These are phyloP conservation scores for Boleophthalmus pectinirostris DNA, from an alignment of 2,113 vertebrate species.

Conservation along the genomic window DNA sequence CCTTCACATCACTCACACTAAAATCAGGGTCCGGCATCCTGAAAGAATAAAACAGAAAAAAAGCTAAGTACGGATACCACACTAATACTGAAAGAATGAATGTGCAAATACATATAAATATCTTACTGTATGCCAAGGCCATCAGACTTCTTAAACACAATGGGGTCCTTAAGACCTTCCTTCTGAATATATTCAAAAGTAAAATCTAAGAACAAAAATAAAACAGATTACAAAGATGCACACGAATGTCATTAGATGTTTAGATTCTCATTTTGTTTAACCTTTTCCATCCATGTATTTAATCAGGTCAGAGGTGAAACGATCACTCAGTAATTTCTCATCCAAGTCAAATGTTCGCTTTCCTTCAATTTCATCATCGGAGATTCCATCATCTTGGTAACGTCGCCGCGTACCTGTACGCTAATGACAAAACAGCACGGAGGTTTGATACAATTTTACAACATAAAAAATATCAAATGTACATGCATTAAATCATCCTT, in stretches of 20 bases:
- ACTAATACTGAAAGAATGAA: background rate
- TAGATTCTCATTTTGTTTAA: slow-evolving; percentile 54
- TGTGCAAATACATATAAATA: background rate
- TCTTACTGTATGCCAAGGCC: slow-evolving; percentile 95
- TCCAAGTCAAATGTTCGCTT: slow-evolving; percentile 94
- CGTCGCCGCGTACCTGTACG: slow-evolving; percentile 90
- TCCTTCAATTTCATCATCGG: slow-evolving; percentile 97
- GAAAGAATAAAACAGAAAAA: slow-evolving; percentile 33
- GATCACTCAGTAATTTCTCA: slow-evolving; percentile 87
- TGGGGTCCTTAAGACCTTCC: slow-evolving; percentile 91
- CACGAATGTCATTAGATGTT: background rate
- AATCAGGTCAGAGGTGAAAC: slow-evolving; percentile 87
- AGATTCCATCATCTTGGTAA: slow-evolving; percentile 96
- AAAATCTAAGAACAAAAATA: slow-evolving; percentile 82
- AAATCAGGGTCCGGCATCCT: slow-evolving; percentile 98
- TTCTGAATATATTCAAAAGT: slow-evolving; percentile 95
- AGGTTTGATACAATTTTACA: background rate
- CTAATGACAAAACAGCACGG: slow-evolving; percentile 65
- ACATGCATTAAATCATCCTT: background rate
- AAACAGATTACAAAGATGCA: slow-evolving; percentile 1
- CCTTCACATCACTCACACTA: slow-evolving; percentile 95
- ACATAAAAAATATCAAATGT: background rate
- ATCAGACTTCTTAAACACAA: slow-evolving; percentile 90
- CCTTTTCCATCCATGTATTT: slow-evolving; percentile 97
- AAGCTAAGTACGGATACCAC: background rate